These are phyloP conservation scores for Tylochromis polylepis DNA, from an alignment of 2,113 vertebrate genomes.

Conservation along the genomic window DNA sequence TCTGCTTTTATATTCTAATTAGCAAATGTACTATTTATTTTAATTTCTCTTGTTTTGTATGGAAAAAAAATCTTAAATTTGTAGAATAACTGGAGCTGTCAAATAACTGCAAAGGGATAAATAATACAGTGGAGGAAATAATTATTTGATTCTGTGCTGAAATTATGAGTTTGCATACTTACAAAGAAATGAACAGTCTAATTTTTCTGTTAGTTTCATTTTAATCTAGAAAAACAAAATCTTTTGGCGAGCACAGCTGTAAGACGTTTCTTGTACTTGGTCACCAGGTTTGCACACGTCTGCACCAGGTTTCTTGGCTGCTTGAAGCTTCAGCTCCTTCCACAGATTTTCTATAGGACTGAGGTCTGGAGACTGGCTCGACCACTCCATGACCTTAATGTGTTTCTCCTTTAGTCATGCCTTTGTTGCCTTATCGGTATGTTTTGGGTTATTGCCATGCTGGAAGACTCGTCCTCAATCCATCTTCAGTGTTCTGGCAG, in stretches of 20 bases:
- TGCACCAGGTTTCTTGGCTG: neutral
- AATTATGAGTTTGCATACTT: no score
- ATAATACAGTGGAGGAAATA: neutral
- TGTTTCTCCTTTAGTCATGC: neutral
- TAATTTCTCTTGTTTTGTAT: neutral
- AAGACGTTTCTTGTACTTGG: rapidly evolving
- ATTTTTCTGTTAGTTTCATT: neutral
- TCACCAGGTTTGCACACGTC: neutral
- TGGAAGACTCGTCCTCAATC: neutral
- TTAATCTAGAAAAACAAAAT: rapidly evolving
- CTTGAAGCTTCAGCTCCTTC: neutral
- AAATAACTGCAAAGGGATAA: neutral
- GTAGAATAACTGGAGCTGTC: neutral
- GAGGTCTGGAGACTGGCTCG: neutral
- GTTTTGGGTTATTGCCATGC: neutral
- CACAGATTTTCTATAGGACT: neutral
- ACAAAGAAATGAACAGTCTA: neutral
- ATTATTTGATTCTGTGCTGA: neutral
- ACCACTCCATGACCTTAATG: neutral
- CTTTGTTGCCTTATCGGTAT: neutral
- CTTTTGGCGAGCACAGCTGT: neutral
- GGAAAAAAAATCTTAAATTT: neutral
- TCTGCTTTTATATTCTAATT: neutral
- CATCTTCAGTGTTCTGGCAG: neutral
- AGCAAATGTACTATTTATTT: neutral